Evolutionary conservation across 1,140 invertebrate genomes (phyloP).

Genomic region (Diachasmimorpha longicaudata): DNA sequence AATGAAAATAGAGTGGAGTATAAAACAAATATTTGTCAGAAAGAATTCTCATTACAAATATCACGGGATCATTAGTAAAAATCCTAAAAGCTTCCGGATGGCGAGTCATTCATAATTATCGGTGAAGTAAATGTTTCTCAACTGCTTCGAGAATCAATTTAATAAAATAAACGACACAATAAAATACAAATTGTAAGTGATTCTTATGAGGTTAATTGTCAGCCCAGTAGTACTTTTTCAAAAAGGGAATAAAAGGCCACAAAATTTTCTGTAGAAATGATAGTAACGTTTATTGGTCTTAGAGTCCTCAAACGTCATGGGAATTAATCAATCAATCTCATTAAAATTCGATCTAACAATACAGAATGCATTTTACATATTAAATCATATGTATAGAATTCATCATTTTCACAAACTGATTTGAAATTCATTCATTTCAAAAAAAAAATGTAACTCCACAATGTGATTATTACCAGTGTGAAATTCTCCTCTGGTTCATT

Average conservation of each 20-base stretch:
- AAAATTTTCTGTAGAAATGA: background rate
- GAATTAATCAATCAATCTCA: background rate
- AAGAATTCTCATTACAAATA: too few relatives aligned
- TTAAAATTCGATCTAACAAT: background rate
- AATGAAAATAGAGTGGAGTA: too few relatives aligned
- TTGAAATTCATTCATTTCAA: background rate
- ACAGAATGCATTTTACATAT: slow-evolving; percentile 1
- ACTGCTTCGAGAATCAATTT: too few relatives aligned
- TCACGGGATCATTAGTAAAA: too few relatives aligned
- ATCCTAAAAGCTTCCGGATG: too few relatives aligned
- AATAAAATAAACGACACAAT: too few relatives aligned
- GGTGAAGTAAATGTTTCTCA: too few relatives aligned
- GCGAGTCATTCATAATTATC: too few relatives aligned
- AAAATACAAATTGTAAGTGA: too few relatives aligned
- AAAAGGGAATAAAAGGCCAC: background rate
- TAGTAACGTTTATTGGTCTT: background rate
- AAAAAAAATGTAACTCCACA: background rate
- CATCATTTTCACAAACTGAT: background rate
- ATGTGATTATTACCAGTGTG: background rate
- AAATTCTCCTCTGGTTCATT: slow-evolving; percentile 16
- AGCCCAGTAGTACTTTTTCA: too few relatives aligned
- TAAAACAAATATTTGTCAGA: too few relatives aligned
- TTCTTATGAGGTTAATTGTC: too few relatives aligned
- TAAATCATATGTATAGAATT: slow-evolving; percentile 1
- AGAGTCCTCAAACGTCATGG: background rate